Percentiles rank a stretch among this genome's conserved stretches.
Evolutionary conservation across 1,140 invertebrate genomes (phyloP).

Genomic region (Ylistrum balloti): DNA sequence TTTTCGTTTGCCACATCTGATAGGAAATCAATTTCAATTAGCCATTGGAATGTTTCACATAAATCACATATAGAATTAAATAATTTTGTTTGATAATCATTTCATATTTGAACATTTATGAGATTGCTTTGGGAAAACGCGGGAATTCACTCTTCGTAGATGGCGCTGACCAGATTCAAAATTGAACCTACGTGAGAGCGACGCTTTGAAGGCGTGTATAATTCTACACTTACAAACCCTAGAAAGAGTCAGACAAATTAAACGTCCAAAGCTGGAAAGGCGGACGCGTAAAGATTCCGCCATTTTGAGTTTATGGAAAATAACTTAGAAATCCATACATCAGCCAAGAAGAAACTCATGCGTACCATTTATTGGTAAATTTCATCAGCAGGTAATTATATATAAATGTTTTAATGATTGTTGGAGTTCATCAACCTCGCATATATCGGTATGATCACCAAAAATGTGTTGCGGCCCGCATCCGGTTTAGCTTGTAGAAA

Average conservation of each 20-base stretch:
- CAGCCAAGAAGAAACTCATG: background rate
- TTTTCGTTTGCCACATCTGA: too few species aligned
- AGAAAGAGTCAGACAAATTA: background rate
- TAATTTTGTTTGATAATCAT: too few species aligned
- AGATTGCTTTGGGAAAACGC: background rate
- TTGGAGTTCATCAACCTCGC: background rate
- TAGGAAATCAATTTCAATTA: too few species aligned
- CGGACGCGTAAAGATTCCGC: conserved; percentile 1
- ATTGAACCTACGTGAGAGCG: background rate
- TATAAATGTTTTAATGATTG: background rate
- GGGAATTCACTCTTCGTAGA: background rate
- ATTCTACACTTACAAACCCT: background rate
- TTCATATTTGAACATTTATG: too few species aligned
- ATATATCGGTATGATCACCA: background rate
- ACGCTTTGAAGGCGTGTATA: background rate
- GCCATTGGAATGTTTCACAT: too few species aligned
- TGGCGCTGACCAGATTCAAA: background rate
- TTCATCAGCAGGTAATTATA: background rate
- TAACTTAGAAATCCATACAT: background rate
- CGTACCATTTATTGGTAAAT: background rate
- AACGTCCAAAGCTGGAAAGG: background rate
- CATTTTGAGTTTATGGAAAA: conserved; percentile 21
- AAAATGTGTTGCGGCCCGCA: conserved; percentile 36
- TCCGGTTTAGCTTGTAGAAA: conserved; percentile 7
- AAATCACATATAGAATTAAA: too few species aligned